Base-by-base conservation (phyloP, 2,797 vertebrate genomes). In the Enteromius viviparus region DNA sequence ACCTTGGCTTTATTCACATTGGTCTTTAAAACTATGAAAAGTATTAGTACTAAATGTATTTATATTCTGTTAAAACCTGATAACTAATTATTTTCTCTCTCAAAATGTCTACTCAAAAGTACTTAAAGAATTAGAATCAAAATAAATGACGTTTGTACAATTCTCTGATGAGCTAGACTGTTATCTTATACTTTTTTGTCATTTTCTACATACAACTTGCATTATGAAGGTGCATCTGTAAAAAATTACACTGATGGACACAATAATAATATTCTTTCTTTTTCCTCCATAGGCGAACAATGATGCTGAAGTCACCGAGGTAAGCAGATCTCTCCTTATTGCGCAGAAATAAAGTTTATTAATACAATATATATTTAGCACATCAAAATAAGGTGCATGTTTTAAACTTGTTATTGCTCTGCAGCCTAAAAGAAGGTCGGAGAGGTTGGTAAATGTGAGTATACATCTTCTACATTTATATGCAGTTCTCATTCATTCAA, bases 341-440 rank as follows among this genome's bases (percentile, higher is more conserved):
- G 23, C 19, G n/a, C n/a, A 8, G 0, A 64, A 23, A 45, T 81
- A 58, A 19, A 10, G 37, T 62, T 45, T 62, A 45, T 11, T 29
- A 17, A 6, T 17, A 11, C 12, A 14, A 40, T 7, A 34, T 15
- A 19, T 42, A 62, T 76, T 8, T n/a, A 37, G 8, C 64, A 9
- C 2, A 15, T 68, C 6, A 68, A 79, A 53, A 6, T 26, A 8
- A 32, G 6, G 26, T 60, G 32, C 5, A 2, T 53, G 42, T 34
- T 65, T 77, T 81, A 11, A 47, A 45, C 34, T 0, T 19, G 17
- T 81, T 62, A 21, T 60, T 69, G 4, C 76, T 83, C 83, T 86
- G 69, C 83, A 97, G 97, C 95, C 96, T 84, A 96, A 96, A 92
- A 95, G 97, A 91, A 96, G 96, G 86, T 99, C 97, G 65, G 91